A percentile compares a stretch with the other conserved stretches of the same genome.
Evolutionary conservation across 2,797 vertebrate genomes (phyloP).

Genomic region (Sebastiscus albofasciatus): DNA sequence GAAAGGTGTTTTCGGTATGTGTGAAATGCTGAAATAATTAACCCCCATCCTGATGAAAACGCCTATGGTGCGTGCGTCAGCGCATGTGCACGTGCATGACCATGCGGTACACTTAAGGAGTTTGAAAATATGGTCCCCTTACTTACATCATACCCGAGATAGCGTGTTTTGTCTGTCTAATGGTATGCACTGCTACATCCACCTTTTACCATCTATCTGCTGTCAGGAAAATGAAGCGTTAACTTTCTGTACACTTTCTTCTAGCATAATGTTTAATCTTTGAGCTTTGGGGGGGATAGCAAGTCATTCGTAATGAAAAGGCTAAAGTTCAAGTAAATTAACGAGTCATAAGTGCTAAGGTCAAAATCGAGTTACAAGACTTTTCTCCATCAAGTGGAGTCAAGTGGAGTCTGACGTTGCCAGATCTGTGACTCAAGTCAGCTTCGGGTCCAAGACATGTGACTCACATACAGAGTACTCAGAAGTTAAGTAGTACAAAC

Average conservation of each 20-base stretch:
- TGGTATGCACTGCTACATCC: too few relatives aligned
- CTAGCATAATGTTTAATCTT: not conserved
- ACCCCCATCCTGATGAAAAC: too few relatives aligned
- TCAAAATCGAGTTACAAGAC: not conserved
- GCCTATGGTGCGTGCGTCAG: too few relatives aligned
- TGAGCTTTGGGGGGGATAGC: not conserved
- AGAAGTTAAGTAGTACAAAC: not conserved
- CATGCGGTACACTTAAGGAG: too few relatives aligned
- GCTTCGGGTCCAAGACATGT: not conserved
- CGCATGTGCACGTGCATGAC: too few relatives aligned
- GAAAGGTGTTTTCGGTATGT: too few relatives aligned
- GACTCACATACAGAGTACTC: conserved; percentile 19
- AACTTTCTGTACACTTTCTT: not conserved
- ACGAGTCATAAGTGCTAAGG: not conserved
- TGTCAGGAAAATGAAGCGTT: too few relatives aligned
- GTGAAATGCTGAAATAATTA: too few relatives aligned
- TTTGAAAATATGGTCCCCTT: too few relatives aligned
- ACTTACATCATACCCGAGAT: too few relatives aligned
- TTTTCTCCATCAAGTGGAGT: conserved; percentile 18
- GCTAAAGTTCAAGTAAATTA: not conserved
- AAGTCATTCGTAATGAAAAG: not conserved
- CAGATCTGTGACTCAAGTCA: conserved; percentile 11
- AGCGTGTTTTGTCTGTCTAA: too few relatives aligned
- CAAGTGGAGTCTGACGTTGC: not conserved
- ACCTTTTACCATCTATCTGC: too few relatives aligned